A percentile compares a stretch with the other conserved stretches of the same genome.
These are phyloP conservation scores for Dreissena rostriformis DNA, from an alignment of 1,140 invertebrate genomes.

Conservation along the genomic window DNA sequence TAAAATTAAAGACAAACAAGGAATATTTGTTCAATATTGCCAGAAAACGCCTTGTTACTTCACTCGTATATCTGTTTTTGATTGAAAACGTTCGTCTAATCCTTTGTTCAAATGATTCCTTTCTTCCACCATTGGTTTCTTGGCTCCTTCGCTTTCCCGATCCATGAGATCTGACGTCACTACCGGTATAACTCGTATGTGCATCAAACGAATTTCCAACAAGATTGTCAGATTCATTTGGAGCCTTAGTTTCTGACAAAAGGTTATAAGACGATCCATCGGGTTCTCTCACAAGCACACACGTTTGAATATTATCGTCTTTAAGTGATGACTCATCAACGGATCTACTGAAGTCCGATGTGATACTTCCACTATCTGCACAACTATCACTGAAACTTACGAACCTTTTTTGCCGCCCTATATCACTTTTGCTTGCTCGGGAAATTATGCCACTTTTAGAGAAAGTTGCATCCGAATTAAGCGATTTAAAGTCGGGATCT, in stretches of 20 bases:
- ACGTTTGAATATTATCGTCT: not conserved
- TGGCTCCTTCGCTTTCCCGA: not conserved
- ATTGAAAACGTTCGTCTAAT: constrained; percentile 48
- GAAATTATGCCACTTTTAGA: not conserved
- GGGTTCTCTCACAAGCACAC: not conserved
- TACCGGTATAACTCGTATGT: not conserved
- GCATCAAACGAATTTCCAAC: not conserved
- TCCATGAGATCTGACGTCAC: not conserved
- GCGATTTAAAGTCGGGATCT: not conserved
- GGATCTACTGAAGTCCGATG: no score
- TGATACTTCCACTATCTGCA: not conserved
- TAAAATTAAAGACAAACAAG: constrained; percentile 70
- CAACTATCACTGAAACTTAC: not conserved
- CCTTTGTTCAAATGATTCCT: constrained; percentile 51
- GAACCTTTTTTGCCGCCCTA: not conserved
- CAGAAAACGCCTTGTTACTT: constrained; percentile 36
- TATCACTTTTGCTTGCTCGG: not conserved
- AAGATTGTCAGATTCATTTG: not conserved
- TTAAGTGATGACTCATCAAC: no score
- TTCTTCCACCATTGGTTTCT: constrained; percentile 17
- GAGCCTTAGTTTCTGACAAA: not conserved
- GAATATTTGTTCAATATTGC: constrained; percentile 64
- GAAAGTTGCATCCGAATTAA: not conserved
- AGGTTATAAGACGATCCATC: not conserved
- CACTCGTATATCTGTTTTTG: constrained; percentile 44